These are phyloP conservation scores for Zaprionus vittiger DNA, from an alignment of 1,140 invertebrate species.

Conservation along the genomic window DNA sequence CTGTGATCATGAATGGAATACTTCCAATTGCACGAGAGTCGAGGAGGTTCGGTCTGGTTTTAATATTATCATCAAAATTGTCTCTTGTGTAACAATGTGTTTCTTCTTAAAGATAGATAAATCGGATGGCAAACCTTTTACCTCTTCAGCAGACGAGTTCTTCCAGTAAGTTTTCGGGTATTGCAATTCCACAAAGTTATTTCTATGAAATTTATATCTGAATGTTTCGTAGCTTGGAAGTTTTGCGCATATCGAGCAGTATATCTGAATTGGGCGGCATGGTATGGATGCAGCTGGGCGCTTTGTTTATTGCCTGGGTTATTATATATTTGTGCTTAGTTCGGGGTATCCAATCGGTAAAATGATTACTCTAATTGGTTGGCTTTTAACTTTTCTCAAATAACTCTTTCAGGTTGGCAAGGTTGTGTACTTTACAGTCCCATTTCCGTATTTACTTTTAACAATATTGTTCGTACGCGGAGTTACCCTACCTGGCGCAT, in stretches of 20 bases:
- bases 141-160: conserved; percentile 92
- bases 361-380: background rate
- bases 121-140: conserved; percentile 57
- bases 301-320: conserved; percentile 90
- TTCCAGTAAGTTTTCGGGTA: conserved; percentile 89
- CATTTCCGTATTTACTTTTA: conserved; percentile 93
- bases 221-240: conserved; percentile 86
- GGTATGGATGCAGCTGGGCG: conserved; percentile 89
- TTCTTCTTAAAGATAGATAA: conserved; percentile 9
- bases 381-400: background rate
- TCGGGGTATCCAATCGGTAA: conserved; percentile 91
- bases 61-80: background rate
- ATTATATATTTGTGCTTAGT: conserved; percentile 92
- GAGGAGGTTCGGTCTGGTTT: conserved; percentile 17
- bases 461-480: conserved; percentile 90
- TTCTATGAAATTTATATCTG: background rate
- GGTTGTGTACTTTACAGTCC: conserved; percentile 93
- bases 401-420: conserved; percentile 82
- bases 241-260: conserved; percentile 88
- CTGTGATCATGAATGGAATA: conserved; percentile 96
- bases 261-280: conserved; percentile 89
- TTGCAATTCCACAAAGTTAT: background rate
- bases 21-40: conserved; percentile 87
- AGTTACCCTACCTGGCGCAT: conserved; percentile 91
- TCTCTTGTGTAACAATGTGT: background rate